Percentiles rank a stretch among this genome's conserved stretches.
Evolutionary conservation across 2,797 vertebrate species (phyloP).

Genomic region (Aphelocoma californica): DNA sequence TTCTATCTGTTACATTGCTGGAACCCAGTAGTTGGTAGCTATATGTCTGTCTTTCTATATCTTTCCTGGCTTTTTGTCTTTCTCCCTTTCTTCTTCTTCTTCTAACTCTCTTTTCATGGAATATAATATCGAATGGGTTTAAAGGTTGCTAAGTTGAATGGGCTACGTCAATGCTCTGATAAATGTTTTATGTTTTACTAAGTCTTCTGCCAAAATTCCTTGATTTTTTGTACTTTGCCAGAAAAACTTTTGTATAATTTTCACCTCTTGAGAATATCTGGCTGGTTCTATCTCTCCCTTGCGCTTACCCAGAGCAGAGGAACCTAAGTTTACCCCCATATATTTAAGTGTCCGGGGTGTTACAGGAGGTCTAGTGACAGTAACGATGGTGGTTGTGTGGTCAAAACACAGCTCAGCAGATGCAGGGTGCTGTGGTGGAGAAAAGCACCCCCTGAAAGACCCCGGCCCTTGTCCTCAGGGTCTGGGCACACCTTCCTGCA

Average conservation of each 20-base stretch:
- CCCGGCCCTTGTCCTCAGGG: background rate
- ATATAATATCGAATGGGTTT: background rate
- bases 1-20: background rate
- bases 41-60: background rate
- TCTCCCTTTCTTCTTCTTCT: background rate
- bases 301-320: background rate
- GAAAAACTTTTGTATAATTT: background rate
- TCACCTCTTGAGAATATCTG: background rate
- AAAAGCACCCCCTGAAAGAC: background rate
- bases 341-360: rapidly evolving
- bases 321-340: rapidly evolving
- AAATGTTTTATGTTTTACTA: background rate
- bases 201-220: background rate
- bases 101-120: background rate
- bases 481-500: background rate
- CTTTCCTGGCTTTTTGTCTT: background rate
- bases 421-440: background rate
- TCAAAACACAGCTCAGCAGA: background rate
- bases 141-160: background rate
- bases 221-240: background rate
- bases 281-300: background rate
- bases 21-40: background rate
- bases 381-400: background rate
- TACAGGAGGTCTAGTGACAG: background rate
- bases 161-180: background rate